phyloP scores from a whole-genome alignment of 2,888 invertebrate species.

The Galerucella calmariensis region DNA sequence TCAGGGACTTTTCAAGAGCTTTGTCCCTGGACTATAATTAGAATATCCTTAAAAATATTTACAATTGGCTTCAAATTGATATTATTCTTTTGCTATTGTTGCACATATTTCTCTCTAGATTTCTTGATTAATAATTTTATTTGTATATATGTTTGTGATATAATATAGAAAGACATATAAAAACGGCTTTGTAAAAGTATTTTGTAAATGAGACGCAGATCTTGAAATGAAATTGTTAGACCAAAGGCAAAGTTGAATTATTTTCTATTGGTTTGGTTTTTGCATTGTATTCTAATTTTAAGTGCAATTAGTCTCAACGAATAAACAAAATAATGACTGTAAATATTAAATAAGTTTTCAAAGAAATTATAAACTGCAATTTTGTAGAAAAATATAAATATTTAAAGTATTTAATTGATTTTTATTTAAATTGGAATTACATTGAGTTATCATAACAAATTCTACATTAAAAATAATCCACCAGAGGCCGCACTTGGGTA shows the following conservation, averaged over 20 bases:
- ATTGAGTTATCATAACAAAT: slow-evolving; percentile 3
- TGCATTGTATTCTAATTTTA: slow-evolving; percentile 32
- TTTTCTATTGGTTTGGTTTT: slow-evolving; percentile 34
- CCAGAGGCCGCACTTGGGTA: no score
- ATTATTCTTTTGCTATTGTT: not conserved
- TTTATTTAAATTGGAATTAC: slow-evolving; percentile 13
- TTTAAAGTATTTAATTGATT: slow-evolving; percentile 35
- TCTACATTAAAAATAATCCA: not conserved
- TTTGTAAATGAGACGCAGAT: slow-evolving; percentile 21
- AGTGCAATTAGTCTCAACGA: slow-evolving; percentile 39
- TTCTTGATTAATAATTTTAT: slow-evolving; percentile 15
- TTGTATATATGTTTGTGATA: slow-evolving; percentile 31
- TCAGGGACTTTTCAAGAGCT: no score
- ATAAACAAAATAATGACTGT: slow-evolving; percentile 37
- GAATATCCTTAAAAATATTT: no score
- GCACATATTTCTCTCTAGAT: slow-evolving; percentile 15
- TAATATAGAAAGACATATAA: slow-evolving; percentile 24
- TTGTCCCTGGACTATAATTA: no score
- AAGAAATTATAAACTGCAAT: slow-evolving; percentile 49
- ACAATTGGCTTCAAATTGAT: not conserved
- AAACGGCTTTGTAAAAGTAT: slow-evolving; percentile 18
- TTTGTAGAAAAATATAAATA: slow-evolving; percentile 53
- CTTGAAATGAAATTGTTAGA: slow-evolving; percentile 11
- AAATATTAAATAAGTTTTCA: slow-evolving; percentile 48
- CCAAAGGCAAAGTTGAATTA: slow-evolving; percentile 45